These are phyloP conservation scores for Flabesymbios commensalis DNA, from an alignment of 2,888 invertebrate genomes.

Conservation along the genomic window DNA sequence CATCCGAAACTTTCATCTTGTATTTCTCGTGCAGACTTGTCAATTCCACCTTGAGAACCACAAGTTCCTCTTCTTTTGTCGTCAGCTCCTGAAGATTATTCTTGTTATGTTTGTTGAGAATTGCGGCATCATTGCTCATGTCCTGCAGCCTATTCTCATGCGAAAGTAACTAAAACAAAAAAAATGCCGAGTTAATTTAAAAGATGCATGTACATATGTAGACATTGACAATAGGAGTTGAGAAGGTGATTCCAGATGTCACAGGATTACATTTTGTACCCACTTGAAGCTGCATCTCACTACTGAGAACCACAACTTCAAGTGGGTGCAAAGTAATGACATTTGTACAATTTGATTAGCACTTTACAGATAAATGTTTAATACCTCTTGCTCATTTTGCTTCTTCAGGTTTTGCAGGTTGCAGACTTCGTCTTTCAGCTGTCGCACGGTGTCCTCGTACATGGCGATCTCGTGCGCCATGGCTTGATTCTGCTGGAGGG, in stretches of 20 bases:
- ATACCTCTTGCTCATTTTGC: conserved; percentile 25
- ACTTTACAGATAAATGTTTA: neutral
- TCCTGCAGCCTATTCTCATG: conserved; percentile 50
- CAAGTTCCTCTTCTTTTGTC: conserved; percentile 53
- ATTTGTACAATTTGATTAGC: neutral
- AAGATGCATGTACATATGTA: neutral
- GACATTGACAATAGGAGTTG: neutral
- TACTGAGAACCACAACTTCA: too few relatives aligned
- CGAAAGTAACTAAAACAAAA: too few relatives aligned
- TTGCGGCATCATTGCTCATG: conserved; percentile 43
- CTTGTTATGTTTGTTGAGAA: conserved; percentile 50
- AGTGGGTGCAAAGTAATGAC: too few relatives aligned
- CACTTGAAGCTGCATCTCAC: too few relatives aligned
- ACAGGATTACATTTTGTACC: too few relatives aligned
- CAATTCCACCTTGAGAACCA: conserved; percentile 53
- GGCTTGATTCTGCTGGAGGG: conserved; percentile 51
- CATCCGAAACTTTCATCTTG: conserved; percentile 49
- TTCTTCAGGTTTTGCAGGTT: conserved; percentile 50
- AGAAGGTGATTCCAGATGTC: conserved; percentile 6
- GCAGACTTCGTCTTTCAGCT: conserved; percentile 52
- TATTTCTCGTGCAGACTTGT: conserved; percentile 53
- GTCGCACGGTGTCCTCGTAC: conserved; percentile 55
- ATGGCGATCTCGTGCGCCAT: conserved; percentile 53
- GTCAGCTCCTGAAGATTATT: conserved; percentile 52
- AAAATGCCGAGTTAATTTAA: conserved; percentile 22